Conservation (phyloP, 2,888 invertebrate species). For the Drosophila hamatofila region DNA sequence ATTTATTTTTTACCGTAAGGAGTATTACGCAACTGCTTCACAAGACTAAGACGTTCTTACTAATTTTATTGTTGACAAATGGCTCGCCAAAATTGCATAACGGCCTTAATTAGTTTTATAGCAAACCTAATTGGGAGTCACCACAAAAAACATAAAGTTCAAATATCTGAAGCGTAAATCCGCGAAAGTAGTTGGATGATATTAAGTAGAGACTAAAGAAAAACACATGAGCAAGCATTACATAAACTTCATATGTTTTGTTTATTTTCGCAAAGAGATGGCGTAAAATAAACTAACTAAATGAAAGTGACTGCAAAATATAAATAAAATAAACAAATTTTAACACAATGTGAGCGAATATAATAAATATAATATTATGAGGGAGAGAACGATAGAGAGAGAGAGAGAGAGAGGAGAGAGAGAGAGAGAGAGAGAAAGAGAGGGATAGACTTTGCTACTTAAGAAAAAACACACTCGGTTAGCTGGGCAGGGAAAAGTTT, state of each 20-base stretch:
- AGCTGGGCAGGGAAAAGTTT: conserved; percentile 61
- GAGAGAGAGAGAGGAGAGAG: background rate
- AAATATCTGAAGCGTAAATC: conserved; percentile 79
- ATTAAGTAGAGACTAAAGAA: conserved; percentile 52
- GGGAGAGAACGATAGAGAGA: conserved; percentile 4
- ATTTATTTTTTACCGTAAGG: background rate
- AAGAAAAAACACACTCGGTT: conserved; percentile 45
- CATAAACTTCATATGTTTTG: conserved; percentile 55
- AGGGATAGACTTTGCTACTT: background rate
- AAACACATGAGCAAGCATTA: conserved; percentile 43
- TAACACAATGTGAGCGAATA: conserved; percentile 34
- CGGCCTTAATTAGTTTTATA: conserved; percentile 49
- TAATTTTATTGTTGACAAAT: conserved; percentile 35
- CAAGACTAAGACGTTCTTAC: background rate
- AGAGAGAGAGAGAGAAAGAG: background rate
- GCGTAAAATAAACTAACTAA: conserved; percentile 43
- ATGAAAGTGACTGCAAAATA: conserved; percentile 62
- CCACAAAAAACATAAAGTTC: conserved; percentile 55
- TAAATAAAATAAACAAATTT: conserved; percentile 60
- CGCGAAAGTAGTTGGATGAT: conserved; percentile 63
- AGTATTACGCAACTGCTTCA: background rate
- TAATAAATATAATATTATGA: conserved; percentile 38
- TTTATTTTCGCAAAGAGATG: conserved; percentile 44
- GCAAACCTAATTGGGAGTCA: conserved; percentile 62
- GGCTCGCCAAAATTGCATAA: conserved; percentile 31